These are phyloP conservation scores for Luperina testacea DNA, from an alignment of 2,888 invertebrate species.

Conservation along the genomic window DNA sequence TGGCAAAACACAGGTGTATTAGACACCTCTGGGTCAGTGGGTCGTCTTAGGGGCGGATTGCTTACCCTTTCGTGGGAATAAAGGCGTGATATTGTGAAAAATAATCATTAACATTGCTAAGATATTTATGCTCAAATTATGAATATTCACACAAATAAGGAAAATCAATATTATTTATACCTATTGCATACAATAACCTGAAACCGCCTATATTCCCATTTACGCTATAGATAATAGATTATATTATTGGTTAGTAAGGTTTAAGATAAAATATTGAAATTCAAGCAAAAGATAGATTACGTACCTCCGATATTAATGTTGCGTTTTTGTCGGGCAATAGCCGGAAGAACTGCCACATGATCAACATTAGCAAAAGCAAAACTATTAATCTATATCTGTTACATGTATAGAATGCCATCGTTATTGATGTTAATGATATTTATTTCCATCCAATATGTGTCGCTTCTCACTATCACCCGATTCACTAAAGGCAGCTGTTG, in stretches of 20 bases:
- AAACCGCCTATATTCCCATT: constrained; percentile 32
- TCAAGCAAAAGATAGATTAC: constrained; percentile 63
- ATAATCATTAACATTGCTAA: not conserved
- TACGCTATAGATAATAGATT: not conserved
- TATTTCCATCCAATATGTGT: constrained; percentile 40
- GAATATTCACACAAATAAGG: constrained; percentile 3
- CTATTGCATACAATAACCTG: not conserved
- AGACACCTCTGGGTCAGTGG: not conserved
- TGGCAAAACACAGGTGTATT: not conserved
- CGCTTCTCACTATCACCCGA: constrained; percentile 6
- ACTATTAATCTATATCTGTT: constrained; percentile 86
- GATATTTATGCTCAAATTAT: not conserved
- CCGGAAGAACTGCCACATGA: constrained; percentile 85
- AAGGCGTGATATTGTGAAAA: not conserved
- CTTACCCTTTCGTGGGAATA: constrained; percentile 9
- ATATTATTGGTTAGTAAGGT: constrained; percentile 1
- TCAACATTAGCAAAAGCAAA: constrained; percentile 81
- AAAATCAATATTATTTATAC: constrained; percentile 20
- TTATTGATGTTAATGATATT: constrained; percentile 47
- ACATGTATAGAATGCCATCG: constrained; percentile 85
- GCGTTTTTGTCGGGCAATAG: constrained; percentile 78
- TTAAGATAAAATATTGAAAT: constrained; percentile 31
- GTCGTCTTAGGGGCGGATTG: not conserved
- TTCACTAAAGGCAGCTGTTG: constrained; percentile 31
- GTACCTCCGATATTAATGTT: constrained; percentile 71